Base-by-base conservation (phyloP, 2,888 invertebrate species). In the Boloria selene region DNA sequence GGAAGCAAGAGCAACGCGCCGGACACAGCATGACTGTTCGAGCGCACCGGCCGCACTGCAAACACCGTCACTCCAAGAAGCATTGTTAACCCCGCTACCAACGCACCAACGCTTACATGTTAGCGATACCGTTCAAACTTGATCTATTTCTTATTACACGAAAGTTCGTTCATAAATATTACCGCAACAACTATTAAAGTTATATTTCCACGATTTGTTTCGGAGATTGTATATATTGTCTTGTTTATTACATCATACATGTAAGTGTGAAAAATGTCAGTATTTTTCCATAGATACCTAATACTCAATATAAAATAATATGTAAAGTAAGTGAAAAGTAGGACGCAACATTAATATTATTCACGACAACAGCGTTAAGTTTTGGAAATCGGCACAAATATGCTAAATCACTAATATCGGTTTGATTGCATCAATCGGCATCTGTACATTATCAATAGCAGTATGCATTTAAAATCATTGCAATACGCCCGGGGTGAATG, bases 1-100 rank as follows among this genome's bases (percentile, higher is more conserved):
- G 92, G 80, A 95, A 94, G 87, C 96, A 96, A 76, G 93, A 93
- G 86, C 96, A 96, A 77, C 95, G 94, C 92, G 94, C 93, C 78
- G 93, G 93, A 90, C 95, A 95, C 91, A 93, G 94, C 95, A 95
- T 95, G 82, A 82, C 90, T 82, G 82, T 77, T 83, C 84, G 83
- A 79, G 78, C 79, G 90, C 85, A 84, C 80, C 86, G 86, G 84
- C 79, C 83, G 85, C 88, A 89, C 90, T 89, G 87, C 74, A 76
- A 76, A 77, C 78, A 80, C 83, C 79, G 80, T 79, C 74, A 76
- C 77, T 77, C 78, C 80, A 71, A 72, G 58, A 79, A 78, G 77
- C 81, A 85, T 84, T 84, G 86, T 85, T 82, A 76, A 77, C 79
- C 77, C 78, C 77, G 75, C 77, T 76, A 74, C 76, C 44, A 59